Base-by-base conservation (phyloP, 2,888 invertebrate genomes). In the Thysanoteuthis rhombus region DNA sequence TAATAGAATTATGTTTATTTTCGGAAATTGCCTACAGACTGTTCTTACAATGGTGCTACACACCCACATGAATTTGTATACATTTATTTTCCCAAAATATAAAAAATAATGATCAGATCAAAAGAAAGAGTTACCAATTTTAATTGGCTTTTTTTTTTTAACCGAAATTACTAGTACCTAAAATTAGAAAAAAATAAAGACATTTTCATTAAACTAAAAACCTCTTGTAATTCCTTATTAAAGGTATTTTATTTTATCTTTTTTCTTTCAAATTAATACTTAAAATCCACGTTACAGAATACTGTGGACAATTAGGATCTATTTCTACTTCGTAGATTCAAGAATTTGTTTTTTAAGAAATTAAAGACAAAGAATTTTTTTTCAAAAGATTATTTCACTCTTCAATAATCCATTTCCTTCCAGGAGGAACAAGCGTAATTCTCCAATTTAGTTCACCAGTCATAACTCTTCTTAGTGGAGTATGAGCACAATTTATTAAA, bases 371-470 rank as follows among this genome's bases (percentile, higher is more conserved):
- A 75, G 75, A 75, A n/a, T 75, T 58, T 75, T 75, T 75, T 75
- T n/a, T 16, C n/a, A n/a, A n/a, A 75, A 75, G 75, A 75, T 75
- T 75, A 75, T 75, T 75, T 75, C 19, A 75, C 16, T 75, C n/a
- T 75, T 75, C n/a, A n/a, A n/a, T 75, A n/a, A 75, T n/a, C 75
- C n/a, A 75, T 75, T 75, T 75, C 75, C 75, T 75, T 75, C 75
- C 12, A n/a, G 75, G 75, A 75, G 75, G 75, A 75, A 75, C 75
- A 16, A 16, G n/a, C 75, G 75, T 75, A 75, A 75, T 75, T 75
- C 16, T 75, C 36, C n/a, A n/a, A 36, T 75, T 75, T 75, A n/a
- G n/a, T 75, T 75, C 75, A 75, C 25, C 75, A n/a, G n/a, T 12
- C n/a, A 16, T 75, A 75, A n/a, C 75, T 75, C n/a, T 32, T 58